These are phyloP conservation scores for Ophion ventricosus DNA, from an alignment of 2,888 invertebrate species.

Conservation along the genomic window DNA sequence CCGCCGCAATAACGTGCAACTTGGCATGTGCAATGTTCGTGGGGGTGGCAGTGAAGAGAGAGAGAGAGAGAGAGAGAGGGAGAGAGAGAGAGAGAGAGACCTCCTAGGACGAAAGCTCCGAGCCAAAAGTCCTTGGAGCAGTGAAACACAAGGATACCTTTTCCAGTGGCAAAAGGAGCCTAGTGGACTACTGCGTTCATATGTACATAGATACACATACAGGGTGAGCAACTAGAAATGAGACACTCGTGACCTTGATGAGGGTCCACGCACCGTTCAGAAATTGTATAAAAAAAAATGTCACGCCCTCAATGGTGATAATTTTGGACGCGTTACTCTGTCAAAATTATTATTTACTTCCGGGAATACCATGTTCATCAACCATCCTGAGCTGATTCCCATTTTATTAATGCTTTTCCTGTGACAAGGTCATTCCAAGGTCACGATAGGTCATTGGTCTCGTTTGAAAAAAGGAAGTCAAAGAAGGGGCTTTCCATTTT, in stretches of 20 bases:
- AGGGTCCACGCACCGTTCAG: neutral
- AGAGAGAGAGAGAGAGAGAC: neutral
- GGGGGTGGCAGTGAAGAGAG: neutral
- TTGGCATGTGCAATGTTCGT: conserved; percentile 54
- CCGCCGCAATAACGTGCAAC: conserved; percentile 67
- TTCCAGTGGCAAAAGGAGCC: conserved; percentile 45
- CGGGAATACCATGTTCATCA: neutral
- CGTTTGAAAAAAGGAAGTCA: no score
- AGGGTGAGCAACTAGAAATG: neutral
- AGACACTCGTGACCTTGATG: neutral
- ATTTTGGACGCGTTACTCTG: neutral
- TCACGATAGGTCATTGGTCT: no score
- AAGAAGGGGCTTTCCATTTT: no score
- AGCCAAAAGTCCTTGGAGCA: conserved; percentile 53
- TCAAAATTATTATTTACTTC: neutral
- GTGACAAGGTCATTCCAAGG: no score
- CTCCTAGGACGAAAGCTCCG: conserved; percentile 31
- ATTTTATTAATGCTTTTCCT: no score
- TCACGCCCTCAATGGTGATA: neutral
- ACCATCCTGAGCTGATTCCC: no score
- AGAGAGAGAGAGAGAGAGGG: neutral
- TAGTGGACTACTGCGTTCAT: conserved; percentile 32
- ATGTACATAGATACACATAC: conserved; percentile 17
- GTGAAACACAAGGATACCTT: conserved; percentile 48
- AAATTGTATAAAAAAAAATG: neutral